Evolutionary conservation across 2,888 invertebrate species (phyloP), one percentile per base, ranked within the genome.

Genomic region (Chesias legatella): DNA sequence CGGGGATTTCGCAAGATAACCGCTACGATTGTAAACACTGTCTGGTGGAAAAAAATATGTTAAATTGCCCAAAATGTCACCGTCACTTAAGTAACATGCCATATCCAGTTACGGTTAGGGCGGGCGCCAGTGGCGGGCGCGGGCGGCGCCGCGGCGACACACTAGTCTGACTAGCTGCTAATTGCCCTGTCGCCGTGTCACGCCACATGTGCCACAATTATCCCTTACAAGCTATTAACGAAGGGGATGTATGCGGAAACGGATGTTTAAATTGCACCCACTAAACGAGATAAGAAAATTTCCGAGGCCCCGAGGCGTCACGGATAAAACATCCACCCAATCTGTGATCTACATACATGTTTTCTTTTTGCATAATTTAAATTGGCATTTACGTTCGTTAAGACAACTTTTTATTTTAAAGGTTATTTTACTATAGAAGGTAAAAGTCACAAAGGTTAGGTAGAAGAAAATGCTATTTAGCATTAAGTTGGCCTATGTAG

Each of bases 191-290:
- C 88, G 88, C 86, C 85, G 52, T 53, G 60, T 53, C 59, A 58
- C 60, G 64, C 67, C 84, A 86, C 86, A 86, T 85, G 85, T 88
- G 85, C 74, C 55, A 81, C 85, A 85, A 88, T 85, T 85, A 86
- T 83, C 76, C 83, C 79, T 73, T 80, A 82, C 79, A 72, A 77
- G 73, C 83, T 85, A 86, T 86, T 85, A 85, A 77, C 69, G 62
- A 66, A 63, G 64, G 65, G 67, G 72, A 72, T 82, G 77, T 72
- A 76, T 83, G 75, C 85, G 86, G 86, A 88, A 88, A 82, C 86
- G 88, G 86, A 88, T 86, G 85, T 86, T 84, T 81, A 78, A 86
- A 85, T 84, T 79, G 83, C 82, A 78, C 79, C 79, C 79, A 61
- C 66, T 55, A 60, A 68, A 65, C 60, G 56, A 79, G 86, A 86